Percentiles rank a stretch among this genome's conserved stretches.
Conservation (phyloP, 1,140 invertebrate genomes). For the Ceratina australensis region DNA sequence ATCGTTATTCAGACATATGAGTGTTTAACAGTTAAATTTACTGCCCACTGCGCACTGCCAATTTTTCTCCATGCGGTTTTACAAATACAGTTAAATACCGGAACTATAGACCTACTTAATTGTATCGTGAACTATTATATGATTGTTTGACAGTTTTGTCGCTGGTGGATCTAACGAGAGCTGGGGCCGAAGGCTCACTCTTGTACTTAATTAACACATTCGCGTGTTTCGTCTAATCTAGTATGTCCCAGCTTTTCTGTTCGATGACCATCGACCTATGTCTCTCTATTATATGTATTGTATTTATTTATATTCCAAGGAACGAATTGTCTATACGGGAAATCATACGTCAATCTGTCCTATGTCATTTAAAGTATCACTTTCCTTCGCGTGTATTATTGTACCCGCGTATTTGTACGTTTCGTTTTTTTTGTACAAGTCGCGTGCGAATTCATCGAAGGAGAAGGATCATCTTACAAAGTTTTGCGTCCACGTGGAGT, state of each 20-base stretch:
- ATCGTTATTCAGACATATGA: conserved; percentile 24
- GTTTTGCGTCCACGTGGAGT: neutral
- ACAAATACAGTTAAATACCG: conserved; percentile 27
- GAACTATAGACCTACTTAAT: conserved; percentile 31
- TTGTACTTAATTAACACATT: conserved; percentile 66
- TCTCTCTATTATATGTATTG: conserved; percentile 63
- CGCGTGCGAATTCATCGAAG: neutral
- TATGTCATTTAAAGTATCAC: conserved; percentile 42
- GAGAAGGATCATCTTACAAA: neutral
- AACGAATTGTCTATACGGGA: conserved; percentile 52
- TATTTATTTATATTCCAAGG: conserved; percentile 71
- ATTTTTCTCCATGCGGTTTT: conserved; percentile 53
- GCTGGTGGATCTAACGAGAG: conserved; percentile 45
- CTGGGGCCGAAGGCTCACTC: conserved; percentile 59
- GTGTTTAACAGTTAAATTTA: conserved; percentile 47
- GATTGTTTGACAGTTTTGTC: conserved; percentile 32
- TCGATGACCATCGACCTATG: conserved; percentile 34
- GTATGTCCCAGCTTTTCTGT: conserved; percentile 47
- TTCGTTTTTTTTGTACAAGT: conserved; percentile 19
- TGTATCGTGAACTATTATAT: neutral
- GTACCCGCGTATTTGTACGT: conserved; percentile 11
- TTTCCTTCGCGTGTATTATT: conserved; percentile 19
- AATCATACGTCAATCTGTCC: conserved; percentile 60
- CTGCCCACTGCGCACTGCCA: conserved; percentile 59
- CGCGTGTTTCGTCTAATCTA: conserved; percentile 51